Conservation (phyloP, 2,797 vertebrate species). For the Characodon lateralis region DNA sequence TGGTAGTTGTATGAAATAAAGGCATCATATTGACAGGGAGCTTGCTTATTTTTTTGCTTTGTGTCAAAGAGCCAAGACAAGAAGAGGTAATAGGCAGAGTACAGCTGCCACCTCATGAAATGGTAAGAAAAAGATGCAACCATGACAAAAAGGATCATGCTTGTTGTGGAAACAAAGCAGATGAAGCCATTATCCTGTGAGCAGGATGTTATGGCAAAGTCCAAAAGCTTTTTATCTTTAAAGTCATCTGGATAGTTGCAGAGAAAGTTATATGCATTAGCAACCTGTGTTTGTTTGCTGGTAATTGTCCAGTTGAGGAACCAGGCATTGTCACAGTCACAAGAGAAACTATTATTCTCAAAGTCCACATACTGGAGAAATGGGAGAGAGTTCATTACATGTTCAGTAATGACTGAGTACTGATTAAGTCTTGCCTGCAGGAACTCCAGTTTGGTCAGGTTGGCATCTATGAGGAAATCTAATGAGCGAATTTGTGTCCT, state of each 20-base stretch:
- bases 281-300: slow-evolving; percentile 65
- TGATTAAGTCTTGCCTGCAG: slow-evolving; percentile 65
- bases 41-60: slow-evolving; percentile 47
- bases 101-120: slow-evolving; percentile 70
- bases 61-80: slow-evolving; percentile 61
- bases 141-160: slow-evolving; percentile 42
- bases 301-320: slow-evolving; percentile 55
- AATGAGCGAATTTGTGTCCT: slow-evolving; percentile 58
- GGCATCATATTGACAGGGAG: slow-evolving; percentile 68
- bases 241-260: slow-evolving; percentile 66
- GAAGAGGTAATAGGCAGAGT: slow-evolving; percentile 72
- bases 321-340: slow-evolving; percentile 68
- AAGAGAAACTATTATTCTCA: slow-evolving; percentile 70
- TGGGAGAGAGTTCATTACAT: slow-evolving; percentile 40
- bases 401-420: slow-evolving; percentile 46
- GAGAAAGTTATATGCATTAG: slow-evolving; percentile 53
- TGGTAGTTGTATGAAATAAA: slow-evolving; percentile 79
- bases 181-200: slow-evolving; percentile 31
- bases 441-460: slow-evolving; percentile 64
- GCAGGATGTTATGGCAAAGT: slow-evolving; percentile 54
- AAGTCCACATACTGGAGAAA: slow-evolving; percentile 64
- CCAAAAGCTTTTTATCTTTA: slow-evolving; percentile 56
- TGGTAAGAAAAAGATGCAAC: slow-evolving; percentile 56
- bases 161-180: slow-evolving; percentile 52
- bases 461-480: slow-evolving; percentile 64